These are phyloP conservation scores for Peromyscus nudipes DNA, from an alignment of 2,797 vertebrate genomes.

Conservation along the genomic window DNA sequence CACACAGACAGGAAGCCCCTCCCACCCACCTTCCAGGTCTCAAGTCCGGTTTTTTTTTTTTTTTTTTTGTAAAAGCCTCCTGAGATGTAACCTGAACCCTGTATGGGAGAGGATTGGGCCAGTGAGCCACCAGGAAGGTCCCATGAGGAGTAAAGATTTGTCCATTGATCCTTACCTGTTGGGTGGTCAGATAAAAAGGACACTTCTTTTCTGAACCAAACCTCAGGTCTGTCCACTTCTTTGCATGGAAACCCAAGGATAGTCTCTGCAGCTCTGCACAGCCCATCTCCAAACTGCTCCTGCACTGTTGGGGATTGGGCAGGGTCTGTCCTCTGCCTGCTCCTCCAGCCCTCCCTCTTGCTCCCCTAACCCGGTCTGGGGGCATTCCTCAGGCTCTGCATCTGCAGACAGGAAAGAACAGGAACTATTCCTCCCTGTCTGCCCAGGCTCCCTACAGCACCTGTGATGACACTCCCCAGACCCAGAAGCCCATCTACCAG, in stretches of 20 bases:
- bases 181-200: not conserved
- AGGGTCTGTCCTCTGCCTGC: not conserved
- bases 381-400: not conserved
- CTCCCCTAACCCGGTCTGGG: not conserved
- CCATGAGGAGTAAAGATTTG: not conserved
- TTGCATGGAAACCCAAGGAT: not conserved
- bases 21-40: rapidly evolving
- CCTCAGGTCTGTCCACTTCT: not conserved
- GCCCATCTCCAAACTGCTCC: not conserved
- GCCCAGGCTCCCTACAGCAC: not conserved
- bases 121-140: not conserved
- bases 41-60: too few species aligned
- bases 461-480: not conserved
- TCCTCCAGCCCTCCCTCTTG: not conserved
- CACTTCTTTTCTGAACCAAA: not conserved
- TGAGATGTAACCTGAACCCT: not conserved
- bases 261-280: not conserved
- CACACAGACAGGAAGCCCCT: not conserved
- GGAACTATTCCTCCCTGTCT: not conserved
- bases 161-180: not conserved
- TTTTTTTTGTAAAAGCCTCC: not conserved
- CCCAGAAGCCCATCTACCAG: not conserved
- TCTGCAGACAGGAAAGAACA: not conserved
- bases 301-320: not conserved
- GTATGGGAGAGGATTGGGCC: not conserved